phyloP scores from a whole-genome alignment of 2,797 vertebrate species.

The Peromyscus attwateri region DNA sequence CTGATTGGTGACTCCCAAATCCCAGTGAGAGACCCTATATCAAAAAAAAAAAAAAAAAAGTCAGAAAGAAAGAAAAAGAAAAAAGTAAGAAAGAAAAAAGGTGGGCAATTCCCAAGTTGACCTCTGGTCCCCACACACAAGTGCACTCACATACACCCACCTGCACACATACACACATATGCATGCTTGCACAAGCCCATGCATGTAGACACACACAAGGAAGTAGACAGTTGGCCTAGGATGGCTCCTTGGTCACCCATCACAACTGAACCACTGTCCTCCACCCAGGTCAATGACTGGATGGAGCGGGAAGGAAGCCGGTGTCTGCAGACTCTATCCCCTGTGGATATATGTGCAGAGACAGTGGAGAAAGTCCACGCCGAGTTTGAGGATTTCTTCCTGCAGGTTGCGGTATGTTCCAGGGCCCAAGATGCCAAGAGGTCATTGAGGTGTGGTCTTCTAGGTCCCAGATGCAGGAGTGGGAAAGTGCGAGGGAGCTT shows the following conservation, averaged over 20 bases:
- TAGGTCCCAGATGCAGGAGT: background rate
- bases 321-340: constrained; percentile 86
- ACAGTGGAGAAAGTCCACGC: constrained; percentile 83
- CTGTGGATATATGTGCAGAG: constrained; percentile 83
- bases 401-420: constrained; percentile 90
- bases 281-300: constrained; percentile 91
- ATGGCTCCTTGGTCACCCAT: rapidly evolving
- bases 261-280: background rate
- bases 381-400: constrained; percentile 89
- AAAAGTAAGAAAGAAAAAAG: background rate
- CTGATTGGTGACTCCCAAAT: background rate
- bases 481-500: background rate
- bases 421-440: background rate
- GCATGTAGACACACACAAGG: background rate
- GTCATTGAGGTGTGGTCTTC: background rate
- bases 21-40: background rate
- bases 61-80: too few species aligned
- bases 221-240: background rate
- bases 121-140: background rate
- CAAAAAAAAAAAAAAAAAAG: background rate
- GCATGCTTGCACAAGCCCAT: background rate
- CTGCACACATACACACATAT: background rate
- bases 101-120: background rate
- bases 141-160: too few species aligned
- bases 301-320: constrained; percentile 90